These are phyloP conservation scores for Amazona ochrocephala DNA, from an alignment of 2,797 vertebrate genomes.

Conservation along the genomic window DNA sequence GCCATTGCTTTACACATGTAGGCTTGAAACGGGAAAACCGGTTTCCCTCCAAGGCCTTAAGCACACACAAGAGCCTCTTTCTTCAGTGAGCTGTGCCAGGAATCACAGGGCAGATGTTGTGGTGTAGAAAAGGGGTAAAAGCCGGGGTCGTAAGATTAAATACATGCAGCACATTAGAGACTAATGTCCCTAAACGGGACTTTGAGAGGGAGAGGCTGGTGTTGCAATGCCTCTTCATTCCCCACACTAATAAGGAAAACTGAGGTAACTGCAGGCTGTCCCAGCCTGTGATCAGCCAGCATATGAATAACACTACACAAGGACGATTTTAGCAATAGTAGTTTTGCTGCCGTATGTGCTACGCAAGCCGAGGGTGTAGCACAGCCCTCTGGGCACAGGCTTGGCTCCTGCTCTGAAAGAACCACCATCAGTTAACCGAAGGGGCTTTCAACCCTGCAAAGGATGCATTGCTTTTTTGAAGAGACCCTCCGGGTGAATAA, in stretches of 20 bases:
- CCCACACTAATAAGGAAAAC: background rate
- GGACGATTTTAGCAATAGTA: background rate
- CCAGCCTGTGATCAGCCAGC: background rate
- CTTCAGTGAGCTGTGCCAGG: background rate
- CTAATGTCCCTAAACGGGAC: background rate
- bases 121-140: background rate
- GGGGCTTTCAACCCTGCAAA: background rate
- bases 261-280: background rate
- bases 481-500: background rate
- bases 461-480: background rate
- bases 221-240: background rate
- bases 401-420: background rate
- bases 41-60: background rate
- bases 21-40: background rate
- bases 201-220: background rate
- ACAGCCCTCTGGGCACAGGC: background rate
- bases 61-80: background rate
- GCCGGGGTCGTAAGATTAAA: background rate
- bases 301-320: background rate
- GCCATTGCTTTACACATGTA: background rate
- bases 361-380: rapidly evolving
- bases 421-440: background rate
- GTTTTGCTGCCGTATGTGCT: background rate
- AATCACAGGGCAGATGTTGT: background rate
- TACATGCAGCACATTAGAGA: background rate